phyloP scores from a whole-genome alignment of 2,888 invertebrate species.

The Netelia melanura region DNA sequence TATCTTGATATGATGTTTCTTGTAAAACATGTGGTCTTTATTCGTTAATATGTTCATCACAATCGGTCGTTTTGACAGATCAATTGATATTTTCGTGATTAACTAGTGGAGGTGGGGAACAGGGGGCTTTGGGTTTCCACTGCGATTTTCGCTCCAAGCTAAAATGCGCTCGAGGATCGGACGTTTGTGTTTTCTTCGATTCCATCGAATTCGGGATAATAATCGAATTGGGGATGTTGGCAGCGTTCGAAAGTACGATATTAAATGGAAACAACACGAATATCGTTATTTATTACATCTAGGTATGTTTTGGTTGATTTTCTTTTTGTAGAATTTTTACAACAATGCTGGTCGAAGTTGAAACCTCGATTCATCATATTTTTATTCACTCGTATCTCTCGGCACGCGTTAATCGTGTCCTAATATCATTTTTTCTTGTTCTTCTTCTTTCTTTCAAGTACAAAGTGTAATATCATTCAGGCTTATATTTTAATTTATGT shows the following conservation, averaged over 20 bases:
- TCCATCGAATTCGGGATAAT: not conserved
- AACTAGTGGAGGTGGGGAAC: constrained; percentile 6
- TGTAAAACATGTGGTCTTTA: constrained; percentile 77
- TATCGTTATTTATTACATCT: constrained; percentile 62
- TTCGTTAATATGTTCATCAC: constrained; percentile 73
- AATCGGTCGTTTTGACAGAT: constrained; percentile 55
- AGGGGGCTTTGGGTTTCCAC: constrained; percentile 9
- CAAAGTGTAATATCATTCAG: constrained; percentile 57
- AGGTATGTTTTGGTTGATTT: constrained; percentile 22
- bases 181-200: not conserved
- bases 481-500: constrained; percentile 4
- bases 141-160: not conserved
- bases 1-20: constrained; percentile 53
- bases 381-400: constrained; percentile 9
- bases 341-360: constrained; percentile 58
- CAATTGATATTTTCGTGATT: constrained; percentile 57
- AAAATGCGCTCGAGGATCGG: constrained; percentile 18
- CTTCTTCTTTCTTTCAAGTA: constrained; percentile 44
- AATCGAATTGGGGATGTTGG: constrained; percentile 31
- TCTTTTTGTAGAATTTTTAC: constrained; percentile 37
- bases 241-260: constrained; percentile 63
- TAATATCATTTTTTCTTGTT: constrained; percentile 13
- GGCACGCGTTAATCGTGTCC: constrained; percentile 31
- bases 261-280: constrained; percentile 64
- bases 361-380: constrained; percentile 42